Base-by-base conservation (phyloP, 2,888 invertebrate species). In the Eledone cirrhosa region DNA sequence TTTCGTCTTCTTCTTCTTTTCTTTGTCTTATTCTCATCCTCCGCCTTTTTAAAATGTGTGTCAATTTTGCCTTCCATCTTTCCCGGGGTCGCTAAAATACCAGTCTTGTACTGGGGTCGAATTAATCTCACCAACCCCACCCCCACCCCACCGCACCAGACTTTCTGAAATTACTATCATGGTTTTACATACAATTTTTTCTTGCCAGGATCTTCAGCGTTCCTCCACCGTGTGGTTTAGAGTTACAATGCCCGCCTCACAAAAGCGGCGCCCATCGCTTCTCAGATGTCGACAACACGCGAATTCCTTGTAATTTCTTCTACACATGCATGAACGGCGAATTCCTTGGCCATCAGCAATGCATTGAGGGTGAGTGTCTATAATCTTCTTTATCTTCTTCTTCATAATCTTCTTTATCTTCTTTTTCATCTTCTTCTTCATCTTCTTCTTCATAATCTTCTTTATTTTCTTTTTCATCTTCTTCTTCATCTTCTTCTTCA, bases 271-370 rank as follows among this genome's bases (percentile, higher is more conserved):
- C 76, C 2, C 76, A 76, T 16, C 76, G 76, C 47, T 76, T 27
- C 19, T 47, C 76, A 24, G 76, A 76, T 14, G 22, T 29, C 2
- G 76, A 76, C 2, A 48, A 48, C 7, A 29, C 29, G 2, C 47
- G 24, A 29, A 48, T 8, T 8, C 76, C 76, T n/a, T 76, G 76
- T 48, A 29, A 27, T 16, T 76, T 76, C 24, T 76, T 76, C 76
- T 76, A 76, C 2, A 76, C 76, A 13, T 76, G 76, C 48, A 5
- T 48, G 14, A 11, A 76, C 29, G 76, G 76, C 1, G 27, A 47
- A 48, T 76, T 76, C 48, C 24, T 76, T 2, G 76, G 76, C 8
- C 76, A 76, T 48, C 76, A 76, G 47, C 47, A 76, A 2, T 76
- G 76, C 29, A 14, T 41, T 27, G 27, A 76, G 47, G 76, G 76